phyloP scores from a whole-genome alignment of 2,797 vertebrate genomes.

The Pelodytes ibericus region DNA sequence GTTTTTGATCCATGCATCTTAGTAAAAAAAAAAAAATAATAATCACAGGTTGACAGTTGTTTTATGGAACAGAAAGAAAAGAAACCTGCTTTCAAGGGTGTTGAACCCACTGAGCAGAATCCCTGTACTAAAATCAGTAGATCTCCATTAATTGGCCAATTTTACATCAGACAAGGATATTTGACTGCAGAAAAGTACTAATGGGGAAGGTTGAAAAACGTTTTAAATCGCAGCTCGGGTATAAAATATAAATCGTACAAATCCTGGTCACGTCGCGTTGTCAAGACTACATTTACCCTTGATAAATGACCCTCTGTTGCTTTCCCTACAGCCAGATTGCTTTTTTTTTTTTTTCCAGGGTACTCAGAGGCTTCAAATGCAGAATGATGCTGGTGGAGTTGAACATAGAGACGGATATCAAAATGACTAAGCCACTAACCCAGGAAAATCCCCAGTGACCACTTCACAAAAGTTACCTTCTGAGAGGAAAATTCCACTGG shows the following conservation, averaged over 20 bases:
- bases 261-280: constrained; percentile 31
- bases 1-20: too few species aligned
- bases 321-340: constrained; percentile 37
- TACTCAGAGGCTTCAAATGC: constrained; percentile 9
- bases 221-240: constrained; percentile 6
- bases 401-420: constrained; percentile 25
- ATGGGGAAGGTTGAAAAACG: constrained; percentile 16
- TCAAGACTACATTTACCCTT: constrained; percentile 47
- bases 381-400: neutral
- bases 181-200: neutral
- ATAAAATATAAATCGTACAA: constrained; percentile 27
- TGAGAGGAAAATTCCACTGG: constrained; percentile 10
- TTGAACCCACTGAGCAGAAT: too few species aligned
- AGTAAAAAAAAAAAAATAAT: too few species aligned
- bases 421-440: neutral
- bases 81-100: too few species aligned
- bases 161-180: neutral
- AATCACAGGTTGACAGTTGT: too few species aligned
- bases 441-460: constrained; percentile 27
- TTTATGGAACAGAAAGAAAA: too few species aligned
- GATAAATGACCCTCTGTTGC: constrained; percentile 41
- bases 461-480: constrained; percentile 25
- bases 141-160: too few species aligned
- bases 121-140: too few species aligned
- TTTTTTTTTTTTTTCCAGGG: too few species aligned